A percentile compares a stretch with the other conserved stretches of the same genome.
These are phyloP conservation scores for Petrolisthes manimaculis DNA, from an alignment of 2,888 invertebrate genomes.

Conservation along the genomic window DNA sequence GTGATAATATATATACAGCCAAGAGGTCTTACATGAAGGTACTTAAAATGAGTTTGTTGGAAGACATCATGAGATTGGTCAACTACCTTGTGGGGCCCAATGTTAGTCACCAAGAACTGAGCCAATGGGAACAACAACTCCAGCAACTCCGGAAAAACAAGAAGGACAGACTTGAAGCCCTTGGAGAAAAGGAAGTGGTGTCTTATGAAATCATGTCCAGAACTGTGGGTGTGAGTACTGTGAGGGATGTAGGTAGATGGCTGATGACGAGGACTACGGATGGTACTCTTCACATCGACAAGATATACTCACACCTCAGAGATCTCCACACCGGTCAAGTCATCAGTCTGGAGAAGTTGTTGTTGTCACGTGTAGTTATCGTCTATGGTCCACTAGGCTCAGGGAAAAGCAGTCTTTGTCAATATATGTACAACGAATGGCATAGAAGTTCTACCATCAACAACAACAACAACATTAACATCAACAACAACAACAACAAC, in stretches of 20 bases:
- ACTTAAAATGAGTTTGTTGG: slow-evolving; percentile 2
- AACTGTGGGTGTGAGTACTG: neutral
- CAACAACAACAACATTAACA: too few relatives aligned
- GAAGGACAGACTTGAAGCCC: neutral
- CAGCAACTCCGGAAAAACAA: neutral
- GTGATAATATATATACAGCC: neutral
- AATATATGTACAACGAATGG: slow-evolving; percentile 33
- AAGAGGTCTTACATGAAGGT: neutral
- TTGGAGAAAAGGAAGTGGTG: slow-evolving; percentile 19
- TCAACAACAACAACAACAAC: too few relatives aligned
- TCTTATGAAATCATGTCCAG: neutral
- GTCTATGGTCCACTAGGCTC: slow-evolving; percentile 51
- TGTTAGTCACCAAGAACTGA: neutral
- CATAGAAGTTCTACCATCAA: neutral
- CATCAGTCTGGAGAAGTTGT: slow-evolving; percentile 7
- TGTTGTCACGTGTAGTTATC: slow-evolving; percentile 18
- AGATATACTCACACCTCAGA: slow-evolving; percentile 8
- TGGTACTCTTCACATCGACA: neutral
- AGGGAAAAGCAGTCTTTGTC: slow-evolving; percentile 43
- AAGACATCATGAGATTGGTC: neutral
- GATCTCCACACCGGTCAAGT: neutral
- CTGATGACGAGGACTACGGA: neutral
- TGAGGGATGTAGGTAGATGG: slow-evolving; percentile 17
- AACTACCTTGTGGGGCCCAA: neutral
- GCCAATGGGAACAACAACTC: neutral